phyloP scores from a whole-genome alignment of 2,113 vertebrate genomes.

The Rhinopomastus cyanomelas region DNA sequence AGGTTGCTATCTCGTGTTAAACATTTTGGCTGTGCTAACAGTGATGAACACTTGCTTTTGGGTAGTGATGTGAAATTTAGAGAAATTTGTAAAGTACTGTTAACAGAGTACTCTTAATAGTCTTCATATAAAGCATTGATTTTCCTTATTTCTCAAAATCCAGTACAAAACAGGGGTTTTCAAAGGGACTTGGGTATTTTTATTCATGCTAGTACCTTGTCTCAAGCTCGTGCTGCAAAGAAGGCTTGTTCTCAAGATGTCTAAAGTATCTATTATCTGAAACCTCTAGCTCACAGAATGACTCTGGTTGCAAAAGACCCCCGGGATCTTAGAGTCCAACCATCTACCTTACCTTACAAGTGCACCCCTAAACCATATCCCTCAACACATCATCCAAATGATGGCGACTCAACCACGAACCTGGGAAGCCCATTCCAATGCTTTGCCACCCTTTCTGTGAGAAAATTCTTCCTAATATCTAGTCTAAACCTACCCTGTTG shows the following conservation, averaged over 20 bases:
- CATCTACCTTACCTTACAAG: too few relatives aligned
- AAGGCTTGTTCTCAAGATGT: not conserved
- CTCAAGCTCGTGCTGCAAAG: not conserved
- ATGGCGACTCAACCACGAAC: too few relatives aligned
- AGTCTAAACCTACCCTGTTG: too few relatives aligned
- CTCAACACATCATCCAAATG: too few relatives aligned
- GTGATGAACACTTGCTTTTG: not conserved
- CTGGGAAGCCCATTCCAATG: too few relatives aligned
- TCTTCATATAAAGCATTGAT: not conserved
- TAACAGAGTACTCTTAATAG: not conserved
- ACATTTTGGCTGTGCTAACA: not conserved
- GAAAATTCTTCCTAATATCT: too few relatives aligned
- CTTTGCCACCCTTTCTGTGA: too few relatives aligned
- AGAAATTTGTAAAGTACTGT: not conserved
- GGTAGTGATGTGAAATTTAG: not conserved
- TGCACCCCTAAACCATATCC: too few relatives aligned
- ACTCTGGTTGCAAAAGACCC: too few relatives aligned
- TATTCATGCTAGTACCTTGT: not conserved
- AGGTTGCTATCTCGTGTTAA: not conserved
- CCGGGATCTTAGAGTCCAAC: too few relatives aligned
- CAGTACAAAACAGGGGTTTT: not conserved
- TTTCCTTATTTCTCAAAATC: not conserved
- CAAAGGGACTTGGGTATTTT: not conserved
- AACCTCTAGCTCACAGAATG: not conserved
- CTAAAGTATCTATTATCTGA: not conserved